Evolutionary conservation across 2,113 vertebrate genomes (phyloP).

Genomic region (Ciconia stormi): DNA sequence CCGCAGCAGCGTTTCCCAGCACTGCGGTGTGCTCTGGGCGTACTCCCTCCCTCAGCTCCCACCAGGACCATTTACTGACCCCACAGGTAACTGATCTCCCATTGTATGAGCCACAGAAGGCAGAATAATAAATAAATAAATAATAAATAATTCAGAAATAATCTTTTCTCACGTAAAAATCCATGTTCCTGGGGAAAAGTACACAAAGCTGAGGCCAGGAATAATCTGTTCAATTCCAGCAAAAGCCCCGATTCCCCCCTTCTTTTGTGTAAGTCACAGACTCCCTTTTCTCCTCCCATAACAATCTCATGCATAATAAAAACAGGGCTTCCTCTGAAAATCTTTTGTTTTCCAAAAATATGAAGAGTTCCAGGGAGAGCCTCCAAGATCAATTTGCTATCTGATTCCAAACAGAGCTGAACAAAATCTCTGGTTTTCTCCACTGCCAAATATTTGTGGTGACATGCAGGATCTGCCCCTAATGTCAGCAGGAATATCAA

Average conservation of each 20-base stretch:
- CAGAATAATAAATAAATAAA: slow-evolving; percentile 24
- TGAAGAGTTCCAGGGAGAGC: slow-evolving; percentile 60
- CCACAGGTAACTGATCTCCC: slow-evolving; percentile 39
- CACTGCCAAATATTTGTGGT: slow-evolving; percentile 75
- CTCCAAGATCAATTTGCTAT: slow-evolving; percentile 67
- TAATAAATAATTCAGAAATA: slow-evolving; percentile 48
- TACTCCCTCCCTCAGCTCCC: not conserved
- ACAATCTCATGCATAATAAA: slow-evolving; percentile 66
- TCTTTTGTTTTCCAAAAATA: slow-evolving; percentile 69
- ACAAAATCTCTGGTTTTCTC: slow-evolving; percentile 63
- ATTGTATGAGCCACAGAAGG: not conserved
- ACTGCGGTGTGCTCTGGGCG: not conserved
- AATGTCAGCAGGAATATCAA: slow-evolving; percentile 74
- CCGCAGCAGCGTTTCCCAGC: not conserved
- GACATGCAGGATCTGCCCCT: slow-evolving; percentile 74
- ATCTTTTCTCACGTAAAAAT: slow-evolving; percentile 62
- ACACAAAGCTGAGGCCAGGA: slow-evolving; percentile 57
- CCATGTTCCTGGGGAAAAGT: slow-evolving; percentile 58
- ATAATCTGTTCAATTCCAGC: slow-evolving; percentile 54
- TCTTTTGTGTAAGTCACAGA: slow-evolving; percentile 48
- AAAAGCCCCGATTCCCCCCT: slow-evolving; percentile 31
- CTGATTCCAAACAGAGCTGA: slow-evolving; percentile 69
- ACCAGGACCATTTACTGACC: not conserved
- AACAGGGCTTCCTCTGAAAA: slow-evolving; percentile 67
- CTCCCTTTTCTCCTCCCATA: slow-evolving; percentile 63